Conservation (phyloP, 2,113 vertebrate species). For the Ageneiosus marmoratus region DNA sequence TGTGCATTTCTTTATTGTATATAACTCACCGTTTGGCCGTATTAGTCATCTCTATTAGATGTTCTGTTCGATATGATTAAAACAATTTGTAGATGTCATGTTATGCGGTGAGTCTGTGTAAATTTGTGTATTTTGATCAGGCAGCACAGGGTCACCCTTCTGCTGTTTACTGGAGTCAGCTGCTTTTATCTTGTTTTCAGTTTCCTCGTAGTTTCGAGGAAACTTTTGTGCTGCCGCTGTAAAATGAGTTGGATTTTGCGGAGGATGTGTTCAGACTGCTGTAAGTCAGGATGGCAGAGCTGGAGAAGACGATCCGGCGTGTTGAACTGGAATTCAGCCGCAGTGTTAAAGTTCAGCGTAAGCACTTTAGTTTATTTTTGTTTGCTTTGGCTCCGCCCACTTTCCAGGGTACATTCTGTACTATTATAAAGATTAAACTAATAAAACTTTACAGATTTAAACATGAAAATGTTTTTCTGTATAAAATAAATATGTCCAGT, state of each 20-base stretch:
- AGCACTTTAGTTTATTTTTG: slow-evolving; percentile 36
- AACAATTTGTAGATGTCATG: background rate
- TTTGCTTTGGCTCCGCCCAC: background rate
- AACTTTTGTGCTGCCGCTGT: background rate
- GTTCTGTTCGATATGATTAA: background rate
- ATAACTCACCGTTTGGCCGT: background rate
- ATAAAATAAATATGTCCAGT: no score
- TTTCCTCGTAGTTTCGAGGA: no score
- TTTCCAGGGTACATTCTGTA: background rate
- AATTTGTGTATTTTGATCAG: background rate
- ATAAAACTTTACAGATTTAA: background rate
- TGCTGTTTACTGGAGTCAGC: slow-evolving; percentile 7
- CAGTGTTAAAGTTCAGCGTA: slow-evolving; percentile 46
- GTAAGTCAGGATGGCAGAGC: slow-evolving; percentile 43
- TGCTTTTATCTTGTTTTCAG: background rate
- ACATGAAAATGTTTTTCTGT: background rate
- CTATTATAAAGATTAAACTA: background rate
- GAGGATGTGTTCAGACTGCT: slow-evolving; percentile 37
- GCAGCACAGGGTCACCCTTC: background rate
- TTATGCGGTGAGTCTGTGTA: background rate
- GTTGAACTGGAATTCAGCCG: background rate
- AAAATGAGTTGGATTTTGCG: slow-evolving; percentile 52
- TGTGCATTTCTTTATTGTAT: background rate
- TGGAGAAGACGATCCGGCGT: slow-evolving; percentile 45
- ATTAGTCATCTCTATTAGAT: no score